These are phyloP conservation scores for Catagonus wagneri DNA, from an alignment of 2,113 vertebrate genomes.

Conservation along the genomic window DNA sequence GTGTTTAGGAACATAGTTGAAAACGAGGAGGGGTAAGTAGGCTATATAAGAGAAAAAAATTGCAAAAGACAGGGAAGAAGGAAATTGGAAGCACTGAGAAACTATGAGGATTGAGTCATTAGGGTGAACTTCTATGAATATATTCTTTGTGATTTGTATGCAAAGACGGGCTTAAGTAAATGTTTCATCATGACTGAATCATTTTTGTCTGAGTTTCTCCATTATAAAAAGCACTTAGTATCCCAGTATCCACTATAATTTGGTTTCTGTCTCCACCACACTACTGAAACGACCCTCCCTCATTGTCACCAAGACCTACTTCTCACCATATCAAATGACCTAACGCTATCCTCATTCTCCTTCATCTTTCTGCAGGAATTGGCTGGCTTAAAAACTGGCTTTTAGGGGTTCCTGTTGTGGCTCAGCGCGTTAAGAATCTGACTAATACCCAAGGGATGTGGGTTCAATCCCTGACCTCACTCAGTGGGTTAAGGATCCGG, in stretches of 20 bases:
- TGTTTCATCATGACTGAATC: not conserved
- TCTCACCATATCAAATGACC: not conserved
- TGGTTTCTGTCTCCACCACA: not conserved
- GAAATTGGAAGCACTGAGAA: not conserved
- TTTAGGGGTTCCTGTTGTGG: not conserved
- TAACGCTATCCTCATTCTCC: not conserved
- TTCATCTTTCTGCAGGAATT: slow-evolving; percentile 9
- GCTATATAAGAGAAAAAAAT: not conserved
- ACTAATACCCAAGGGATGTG: too few relatives aligned
- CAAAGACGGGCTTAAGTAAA: slow-evolving; percentile 69
- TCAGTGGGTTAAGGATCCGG: too few relatives aligned
- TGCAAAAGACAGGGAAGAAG: slow-evolving; percentile 30
- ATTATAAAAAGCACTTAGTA: not conserved
- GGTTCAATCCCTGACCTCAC: too few relatives aligned
- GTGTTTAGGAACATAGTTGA: slow-evolving; percentile 34
- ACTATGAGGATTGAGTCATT: not conserved
- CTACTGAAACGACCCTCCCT: not conserved
- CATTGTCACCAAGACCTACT: not conserved
- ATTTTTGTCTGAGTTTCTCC: slow-evolving; percentile 40
- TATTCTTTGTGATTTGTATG: slow-evolving; percentile 46
- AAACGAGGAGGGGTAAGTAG: slow-evolving; percentile 11
- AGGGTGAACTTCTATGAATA: not conserved
- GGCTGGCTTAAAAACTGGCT: not conserved
- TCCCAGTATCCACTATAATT: not conserved
- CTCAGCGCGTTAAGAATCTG: too few relatives aligned